Conservation (phyloP, 2,797 vertebrate species). For the Sparidentex hasta region DNA sequence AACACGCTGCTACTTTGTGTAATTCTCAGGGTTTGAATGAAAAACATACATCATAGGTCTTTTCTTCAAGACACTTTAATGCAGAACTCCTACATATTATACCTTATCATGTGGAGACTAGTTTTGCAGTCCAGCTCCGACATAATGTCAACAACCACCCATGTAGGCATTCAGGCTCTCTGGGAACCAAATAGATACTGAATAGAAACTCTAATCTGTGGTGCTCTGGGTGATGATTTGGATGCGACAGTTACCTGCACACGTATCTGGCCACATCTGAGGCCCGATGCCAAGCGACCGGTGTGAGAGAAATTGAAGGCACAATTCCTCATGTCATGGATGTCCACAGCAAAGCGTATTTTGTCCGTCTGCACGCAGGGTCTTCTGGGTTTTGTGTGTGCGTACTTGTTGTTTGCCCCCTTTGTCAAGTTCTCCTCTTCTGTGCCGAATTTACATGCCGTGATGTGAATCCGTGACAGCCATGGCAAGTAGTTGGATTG, state of each 20-base stretch:
- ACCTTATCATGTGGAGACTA: not conserved
- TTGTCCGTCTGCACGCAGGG: too few species aligned
- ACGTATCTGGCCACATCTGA: not conserved
- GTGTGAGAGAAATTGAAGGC: constrained; percentile 5
- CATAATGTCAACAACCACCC: constrained; percentile 13
- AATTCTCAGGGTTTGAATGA: too few species aligned
- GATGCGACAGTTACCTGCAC: constrained; percentile 18
- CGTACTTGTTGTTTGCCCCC: not conserved
- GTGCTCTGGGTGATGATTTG: constrained; percentile 29
- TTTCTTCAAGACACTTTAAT: too few species aligned
- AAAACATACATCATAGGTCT: too few species aligned
- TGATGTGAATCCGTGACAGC: not conserved
- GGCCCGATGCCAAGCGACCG: constrained; percentile 3
- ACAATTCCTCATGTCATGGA: too few species aligned
- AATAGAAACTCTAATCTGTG: constrained; percentile 22
- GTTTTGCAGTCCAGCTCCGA: constrained; percentile 7
- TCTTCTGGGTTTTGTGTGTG: not conserved
- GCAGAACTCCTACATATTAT: too few species aligned
- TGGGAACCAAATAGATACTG: constrained; percentile 14
- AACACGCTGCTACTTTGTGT: too few species aligned
- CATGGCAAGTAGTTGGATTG: fast-evolving
- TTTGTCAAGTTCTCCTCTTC: not conserved
- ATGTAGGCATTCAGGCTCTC: constrained; percentile 17
- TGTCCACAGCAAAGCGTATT: too few species aligned
- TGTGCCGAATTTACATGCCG: not conserved